These are phyloP conservation scores for Hucho hucho DNA, from an alignment of 2,113 vertebrate genomes.

Conservation along the genomic window DNA sequence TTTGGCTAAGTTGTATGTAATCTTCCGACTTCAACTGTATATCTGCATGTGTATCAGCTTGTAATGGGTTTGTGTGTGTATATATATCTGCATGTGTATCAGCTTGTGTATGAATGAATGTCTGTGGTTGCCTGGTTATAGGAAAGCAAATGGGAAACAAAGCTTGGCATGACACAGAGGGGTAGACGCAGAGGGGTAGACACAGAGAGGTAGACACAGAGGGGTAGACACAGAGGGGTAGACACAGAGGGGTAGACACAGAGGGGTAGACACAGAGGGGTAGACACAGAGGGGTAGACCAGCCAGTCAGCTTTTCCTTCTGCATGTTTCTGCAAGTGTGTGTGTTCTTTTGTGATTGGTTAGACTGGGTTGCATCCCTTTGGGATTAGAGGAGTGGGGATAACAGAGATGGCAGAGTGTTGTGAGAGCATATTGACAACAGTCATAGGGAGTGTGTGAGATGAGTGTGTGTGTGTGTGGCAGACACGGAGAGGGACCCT, in stretches of 20 bases:
- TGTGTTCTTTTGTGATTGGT: neutral
- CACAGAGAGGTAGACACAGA: too few species aligned
- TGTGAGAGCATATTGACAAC: slow-evolving; percentile 13
- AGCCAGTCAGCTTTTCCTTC: neutral
- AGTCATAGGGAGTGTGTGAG: slow-evolving; percentile 21
- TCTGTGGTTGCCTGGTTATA: slow-evolving; percentile 7
- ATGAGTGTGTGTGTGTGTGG: neutral
- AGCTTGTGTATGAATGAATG: neutral
- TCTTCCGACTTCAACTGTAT: too few species aligned
- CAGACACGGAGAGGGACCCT: neutral
- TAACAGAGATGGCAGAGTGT: neutral
- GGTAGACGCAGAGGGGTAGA: neutral
- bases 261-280: neutral
- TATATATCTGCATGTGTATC: neutral
- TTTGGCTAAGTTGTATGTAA: neutral
- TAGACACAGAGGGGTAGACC: too few species aligned
- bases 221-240: too few species aligned
- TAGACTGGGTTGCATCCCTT: neutral
- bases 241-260: neutral
- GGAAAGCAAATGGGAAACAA: neutral
- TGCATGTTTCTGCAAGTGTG: slow-evolving; percentile 1
- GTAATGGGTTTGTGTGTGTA: neutral
- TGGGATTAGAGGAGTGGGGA: neutral
- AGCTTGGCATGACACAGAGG: neutral
- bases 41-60: too few species aligned